Evolutionary conservation across 2,888 invertebrate genomes (phyloP), one percentile per base, ranked within the genome.

Genomic region (Scaptomyza cyrtandrae): DNA sequence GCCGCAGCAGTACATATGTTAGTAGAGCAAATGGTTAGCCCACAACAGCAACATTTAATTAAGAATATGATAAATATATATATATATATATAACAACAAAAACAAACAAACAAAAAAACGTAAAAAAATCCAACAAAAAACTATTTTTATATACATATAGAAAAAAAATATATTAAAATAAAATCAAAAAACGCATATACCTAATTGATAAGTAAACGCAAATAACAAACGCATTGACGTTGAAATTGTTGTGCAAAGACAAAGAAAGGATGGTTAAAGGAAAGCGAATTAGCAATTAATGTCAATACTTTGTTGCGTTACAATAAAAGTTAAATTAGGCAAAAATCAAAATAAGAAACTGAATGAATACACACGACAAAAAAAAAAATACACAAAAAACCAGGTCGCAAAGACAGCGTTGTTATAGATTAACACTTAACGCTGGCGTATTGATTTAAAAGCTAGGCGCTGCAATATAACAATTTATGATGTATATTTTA

Each of bases 11-110:
- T 61, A 62, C 46, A 49, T 67, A 71, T 72, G 73, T 67, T 75
- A 63, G 67, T 81, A 79, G 62, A 80, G 67, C 70, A 80, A 73
- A 72, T 79, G 68, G 71, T 77, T 67, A 75, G 58, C 71, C 69
- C 61, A 71, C 79, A 89, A 81, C 89, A 89, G 80, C 89, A 86
- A 89, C 86, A 82, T 84, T 78, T 82, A 88, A 88, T 88, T 89
- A 89, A 86, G 87, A 78, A 66, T 80, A 79, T 63, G 58, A 89
- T 86, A 87, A 84, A 85, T 64, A 75, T 16, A 39, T 39, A 58
- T 43, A 33, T 33, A 33, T 33, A 33, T 33, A 33, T 33, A 33
- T 19, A 29, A 19, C 3, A 50, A 58, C 52, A 44, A 33, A 43
- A 24, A 64, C 70, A 44, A 31, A 54, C 24, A 24, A 24, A 24